Evolutionary conservation across 2,888 invertebrate genomes (phyloP), one percentile per base, ranked within the genome.

Genomic region (Oxyscelio sp.): DNA sequence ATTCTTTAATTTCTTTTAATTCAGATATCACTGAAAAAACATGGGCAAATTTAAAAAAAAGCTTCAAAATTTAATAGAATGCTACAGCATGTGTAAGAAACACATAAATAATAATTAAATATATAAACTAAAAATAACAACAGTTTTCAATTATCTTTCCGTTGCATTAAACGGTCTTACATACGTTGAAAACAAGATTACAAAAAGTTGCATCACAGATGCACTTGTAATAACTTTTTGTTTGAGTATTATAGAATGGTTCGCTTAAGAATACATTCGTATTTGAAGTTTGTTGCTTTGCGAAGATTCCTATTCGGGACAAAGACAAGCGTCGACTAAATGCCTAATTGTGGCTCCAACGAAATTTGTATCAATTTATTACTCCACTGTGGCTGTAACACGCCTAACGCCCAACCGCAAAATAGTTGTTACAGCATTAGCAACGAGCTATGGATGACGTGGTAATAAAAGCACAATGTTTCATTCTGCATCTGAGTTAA

Each of bases 321-420:
- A 38, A 38, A 38, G 38, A 38, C 38, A 11, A 38, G 11, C 38
- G 6, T 4, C 6, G 38, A 11, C 4, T 13, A n/a, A n/a, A n/a
- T n/a, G 2, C 38, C 43, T 68, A 70, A 58, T 70, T 68, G 68
- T 27, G 11, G 27, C 45, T 13, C 31, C 21, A 22, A 48, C 27
- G 11, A 75, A 75, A 58, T 75, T 45, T 27, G 56, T 66, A 65
- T 65, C 63, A 75, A 75, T 75, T 65, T 71, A 48, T 59, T n/a
- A n/a, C n/a, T n/a, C n/a, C n/a, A 50, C 40, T 11, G n/a, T 4
- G 17, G 45, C 45, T 4, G n/a, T 2, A 17, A 45, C 45, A 17
- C 17, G 17, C 17, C 6, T 38, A 38, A 38, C 45, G 17, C 45
- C 45, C 22, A 22, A 22, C 22, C 22, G 22, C 24, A 56, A 68